These are phyloP conservation scores for Enteromius afrohamiltoni DNA, from an alignment of 2,797 vertebrate species.

Conservation along the genomic window DNA sequence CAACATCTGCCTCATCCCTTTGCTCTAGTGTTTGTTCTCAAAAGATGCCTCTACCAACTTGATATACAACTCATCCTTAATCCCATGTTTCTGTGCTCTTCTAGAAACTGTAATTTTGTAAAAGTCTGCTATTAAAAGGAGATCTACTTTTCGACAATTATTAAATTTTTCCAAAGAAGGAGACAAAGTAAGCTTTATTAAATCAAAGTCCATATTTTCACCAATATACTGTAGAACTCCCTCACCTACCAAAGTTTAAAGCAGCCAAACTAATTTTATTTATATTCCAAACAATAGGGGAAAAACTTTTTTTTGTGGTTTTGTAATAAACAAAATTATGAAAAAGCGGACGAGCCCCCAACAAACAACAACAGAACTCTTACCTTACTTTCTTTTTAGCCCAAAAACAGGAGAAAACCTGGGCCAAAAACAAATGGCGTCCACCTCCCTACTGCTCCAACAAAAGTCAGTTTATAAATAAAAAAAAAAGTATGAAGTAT, in stretches of 20 bases:
- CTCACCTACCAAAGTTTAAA: not conserved
- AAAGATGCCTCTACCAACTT: not conserved
- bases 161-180: not conserved
- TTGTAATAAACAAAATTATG: no score
- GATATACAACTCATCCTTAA: not conserved
- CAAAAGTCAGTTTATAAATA: no score
- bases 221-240: not conserved
- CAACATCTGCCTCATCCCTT: not conserved
- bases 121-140: not conserved
- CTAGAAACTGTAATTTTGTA: not conserved
- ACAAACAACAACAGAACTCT: no score
- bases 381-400: no score
- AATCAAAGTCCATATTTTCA: not conserved
- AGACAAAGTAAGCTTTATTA: not conserved
- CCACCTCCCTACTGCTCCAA: no score
- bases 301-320: no score
- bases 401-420: no score
- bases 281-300: no score
- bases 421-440: no score
- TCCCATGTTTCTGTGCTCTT: not conserved
- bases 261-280: not conserved
- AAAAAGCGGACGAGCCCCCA: no score
- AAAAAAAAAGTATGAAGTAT: no score
- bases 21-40: not conserved
- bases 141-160: not conserved